These are phyloP conservation scores for Lobophora halterata DNA, from an alignment of 2,888 invertebrate species.

Conservation along the genomic window DNA sequence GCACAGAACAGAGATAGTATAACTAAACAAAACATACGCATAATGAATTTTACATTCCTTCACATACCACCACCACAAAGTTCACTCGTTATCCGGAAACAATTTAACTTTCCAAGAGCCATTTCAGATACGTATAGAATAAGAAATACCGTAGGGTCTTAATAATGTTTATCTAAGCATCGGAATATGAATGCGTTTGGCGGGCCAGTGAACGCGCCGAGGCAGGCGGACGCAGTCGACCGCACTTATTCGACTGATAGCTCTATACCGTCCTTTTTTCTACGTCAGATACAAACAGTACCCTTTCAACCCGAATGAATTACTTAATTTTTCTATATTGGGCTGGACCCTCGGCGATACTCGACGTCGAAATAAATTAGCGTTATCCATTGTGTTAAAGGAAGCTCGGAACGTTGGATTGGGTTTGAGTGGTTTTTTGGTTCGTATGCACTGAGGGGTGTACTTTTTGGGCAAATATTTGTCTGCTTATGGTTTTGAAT, in stretches of 20 bases:
- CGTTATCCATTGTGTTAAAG: conserved; percentile 58
- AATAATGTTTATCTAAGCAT: conserved; percentile 76
- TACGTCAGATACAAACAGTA: conserved; percentile 72
- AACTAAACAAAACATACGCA: conserved; percentile 57
- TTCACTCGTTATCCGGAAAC: conserved; percentile 71
- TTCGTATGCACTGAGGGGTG: conserved; percentile 43
- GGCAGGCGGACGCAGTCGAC: conserved; percentile 59
- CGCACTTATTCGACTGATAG: conserved; percentile 65
- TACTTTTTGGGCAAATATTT: conserved; percentile 52
- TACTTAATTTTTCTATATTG: conserved; percentile 74
- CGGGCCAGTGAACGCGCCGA: conserved; percentile 53
- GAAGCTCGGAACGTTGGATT: conserved; percentile 51
- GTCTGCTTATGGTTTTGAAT: conserved; percentile 30
- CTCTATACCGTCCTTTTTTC: conserved; percentile 66
- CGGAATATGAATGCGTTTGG: conserved; percentile 67
- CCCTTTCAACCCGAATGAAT: conserved; percentile 77
- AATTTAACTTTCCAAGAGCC: conserved; percentile 65
- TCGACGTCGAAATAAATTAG: conserved; percentile 71
- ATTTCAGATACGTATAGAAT: conserved; percentile 54
- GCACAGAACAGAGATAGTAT: conserved; percentile 55
- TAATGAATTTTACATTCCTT: conserved; percentile 67
- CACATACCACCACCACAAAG: conserved; percentile 46
- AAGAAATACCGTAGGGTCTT: conserved; percentile 53
- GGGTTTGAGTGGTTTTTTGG: conserved; percentile 53
- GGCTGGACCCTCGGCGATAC: conserved; percentile 54